Base-by-base conservation (phyloP, 2,113 vertebrate species). In the Columbina picui region DNA sequence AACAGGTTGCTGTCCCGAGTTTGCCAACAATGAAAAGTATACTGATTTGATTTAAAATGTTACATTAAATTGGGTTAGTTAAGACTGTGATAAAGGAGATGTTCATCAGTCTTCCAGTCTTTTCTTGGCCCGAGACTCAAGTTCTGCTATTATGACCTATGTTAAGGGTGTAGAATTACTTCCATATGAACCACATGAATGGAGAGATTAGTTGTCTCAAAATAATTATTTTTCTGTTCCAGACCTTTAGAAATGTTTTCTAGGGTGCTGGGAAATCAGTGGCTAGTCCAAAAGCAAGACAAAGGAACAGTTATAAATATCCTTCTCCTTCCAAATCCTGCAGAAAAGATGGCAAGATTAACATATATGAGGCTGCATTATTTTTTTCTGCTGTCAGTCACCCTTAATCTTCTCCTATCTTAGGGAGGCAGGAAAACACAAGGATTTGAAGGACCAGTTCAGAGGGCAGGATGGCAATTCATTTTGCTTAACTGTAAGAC, bases 321-420 rank as follows among this genome's bases (percentile, higher is more conserved):
- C 60, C 27, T 3, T 67, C 63, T 85, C 70, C 70, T 96, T 96
- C 96, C 85, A 93, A 94, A 94, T 94, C 90, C 18, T 4, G n/a
- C 52, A 92, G 88, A 89, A 95, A 94, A 95, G 88, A 91, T 92
- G 92, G 76, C 64, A 87, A 96, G 90, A 96, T 94, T 96, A 94
- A 93, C 90, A 74, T 86, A 89, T 50, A 95, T 88, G 94, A 69
- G 78, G 50, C 87, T 74, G 93, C 71, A 89, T 92, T 77, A 34
- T 85, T 90, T 95, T 92, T 90, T 84, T 67, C 71, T 90, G 73
- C 93, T 90, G 83, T 93, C 90, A 97, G 68, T 94, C 94, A 93
- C 56, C 39, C 83, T 88, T 94, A 92, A 94, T 96, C 92, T 95
- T 64, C 92, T 94, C 93, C 93, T 95, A 88, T 94, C 43, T 92